phyloP scores from a whole-genome alignment of 1,140 invertebrate genomes.

The Batillaria attramentaria region DNA sequence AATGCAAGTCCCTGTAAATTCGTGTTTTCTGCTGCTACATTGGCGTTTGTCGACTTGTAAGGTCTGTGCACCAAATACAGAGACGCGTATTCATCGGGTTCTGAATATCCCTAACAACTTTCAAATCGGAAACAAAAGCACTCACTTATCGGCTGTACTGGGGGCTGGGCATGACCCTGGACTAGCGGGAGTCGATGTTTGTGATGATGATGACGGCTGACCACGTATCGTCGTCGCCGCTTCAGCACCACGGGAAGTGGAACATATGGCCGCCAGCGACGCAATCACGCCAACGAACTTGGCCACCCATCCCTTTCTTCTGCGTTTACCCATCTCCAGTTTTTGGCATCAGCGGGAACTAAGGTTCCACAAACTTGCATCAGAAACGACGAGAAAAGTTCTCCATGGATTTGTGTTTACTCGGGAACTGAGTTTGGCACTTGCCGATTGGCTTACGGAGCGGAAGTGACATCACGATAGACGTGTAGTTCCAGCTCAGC shows the following conservation, averaged over 20 bases:
- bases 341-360: neutral
- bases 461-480: constrained; percentile 31
- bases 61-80: no score
- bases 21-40: no score
- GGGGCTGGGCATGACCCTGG: constrained; percentile 1
- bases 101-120: neutral
- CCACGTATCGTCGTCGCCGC: constrained; percentile 6
- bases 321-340: constrained; percentile 46
- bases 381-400: neutral
- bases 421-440: constrained; percentile 13
- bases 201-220: neutral
- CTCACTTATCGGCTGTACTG: neutral
- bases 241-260: neutral
- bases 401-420: constrained; percentile 26
- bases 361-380: constrained; percentile 14
- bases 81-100: neutral
- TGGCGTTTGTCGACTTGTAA: no score
- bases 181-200: neutral
- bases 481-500: constrained; percentile 36
- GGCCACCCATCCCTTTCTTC: constrained; percentile 49
- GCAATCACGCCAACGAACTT: constrained; percentile 50
- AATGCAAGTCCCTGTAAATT: neutral
- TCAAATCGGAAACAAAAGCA: neutral
- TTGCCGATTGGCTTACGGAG: constrained; percentile 1
- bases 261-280: constrained; percentile 53